Base-by-base conservation (phyloP, 2,797 vertebrate genomes). In the Carcharodon carcharias region DNA sequence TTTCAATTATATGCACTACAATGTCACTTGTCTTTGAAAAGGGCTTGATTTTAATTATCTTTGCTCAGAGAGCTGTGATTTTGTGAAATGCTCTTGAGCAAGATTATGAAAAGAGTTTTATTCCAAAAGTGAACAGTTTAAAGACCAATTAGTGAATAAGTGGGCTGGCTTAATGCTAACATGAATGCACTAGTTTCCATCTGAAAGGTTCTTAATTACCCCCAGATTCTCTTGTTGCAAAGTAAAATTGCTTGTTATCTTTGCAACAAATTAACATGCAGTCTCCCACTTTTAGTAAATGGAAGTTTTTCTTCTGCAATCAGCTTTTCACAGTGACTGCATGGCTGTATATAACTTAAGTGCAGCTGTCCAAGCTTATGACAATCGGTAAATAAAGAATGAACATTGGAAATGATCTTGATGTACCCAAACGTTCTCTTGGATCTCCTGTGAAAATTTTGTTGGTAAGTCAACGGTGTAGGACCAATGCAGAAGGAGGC, bases 41-140 rank as follows among this genome's bases (percentile, higher is more conserved):
- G 94, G 94, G 69, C 71, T 95, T 95, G 94, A 95, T 73, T 95
- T 95, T 95, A 95, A 95, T 95, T 95, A 95, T 95, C 94, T 95
- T 77, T 73, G 94, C 69, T 73, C 94, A 77, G 50, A 95, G 94
- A 95, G 94, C 71, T 95, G 94, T 95, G 94, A 95, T 95, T 95
- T 95, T 95, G 94, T 56, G 69, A 95, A 95, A 77, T 95, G 54
- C 94, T 77, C 94, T 95, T 95, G 94, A 95, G 94, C 69, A 54
- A 95, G 94, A 95, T 95, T 95, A 95, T 95, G 94, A 77, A 95
- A 95, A 95, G 94, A 73, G 94, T 73, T 95, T 77, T 95, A 95
- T 95, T 95, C 94, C 69, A 95, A 95, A 69, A 95, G 69, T 95
- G 94, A 95, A 95, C 94, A 95, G 94, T 95, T 95, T 95, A 95